Conservation (phyloP, 2,797 vertebrate genomes). For the Poliocrania exsul region DNA sequence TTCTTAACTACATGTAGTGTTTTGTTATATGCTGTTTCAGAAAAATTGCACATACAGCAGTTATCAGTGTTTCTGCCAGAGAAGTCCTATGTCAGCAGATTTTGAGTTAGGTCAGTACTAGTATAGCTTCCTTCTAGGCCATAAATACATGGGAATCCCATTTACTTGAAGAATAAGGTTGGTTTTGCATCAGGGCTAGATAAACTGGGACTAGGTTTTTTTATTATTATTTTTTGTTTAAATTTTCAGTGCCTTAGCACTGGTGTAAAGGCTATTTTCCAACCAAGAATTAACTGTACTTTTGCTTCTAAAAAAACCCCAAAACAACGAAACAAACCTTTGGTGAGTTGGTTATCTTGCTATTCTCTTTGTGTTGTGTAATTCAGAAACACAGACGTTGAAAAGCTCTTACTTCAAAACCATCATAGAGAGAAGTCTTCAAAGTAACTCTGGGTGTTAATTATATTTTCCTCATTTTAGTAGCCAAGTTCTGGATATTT, state of each 20-base stretch:
- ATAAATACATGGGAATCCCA: not conserved
- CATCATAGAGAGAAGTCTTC: not conserved
- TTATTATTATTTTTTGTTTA: not conserved
- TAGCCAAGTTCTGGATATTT: not conserved
- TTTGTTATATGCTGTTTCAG: not conserved
- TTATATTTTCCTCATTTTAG: not conserved
- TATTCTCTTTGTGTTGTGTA: not conserved
- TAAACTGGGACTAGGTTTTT: not conserved
- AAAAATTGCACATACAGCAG: not conserved
- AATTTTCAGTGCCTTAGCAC: not conserved
- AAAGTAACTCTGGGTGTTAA: not conserved
- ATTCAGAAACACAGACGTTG: not conserved
- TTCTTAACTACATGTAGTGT: not conserved
- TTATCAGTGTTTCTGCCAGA: not conserved
- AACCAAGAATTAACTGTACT: not conserved
- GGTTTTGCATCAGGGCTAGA: not conserved
- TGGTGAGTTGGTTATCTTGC: not conserved
- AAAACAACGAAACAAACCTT: not conserved
- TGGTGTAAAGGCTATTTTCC: not conserved
- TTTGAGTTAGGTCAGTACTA: not conserved
- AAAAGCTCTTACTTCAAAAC: not conserved
- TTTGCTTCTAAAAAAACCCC: not conserved
- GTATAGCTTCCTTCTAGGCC: not conserved
- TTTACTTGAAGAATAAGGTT: not conserved
- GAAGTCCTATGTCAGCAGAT: not conserved